Conservation (phyloP, 2,888 invertebrate genomes). For the Cryptops parisi region DNA sequence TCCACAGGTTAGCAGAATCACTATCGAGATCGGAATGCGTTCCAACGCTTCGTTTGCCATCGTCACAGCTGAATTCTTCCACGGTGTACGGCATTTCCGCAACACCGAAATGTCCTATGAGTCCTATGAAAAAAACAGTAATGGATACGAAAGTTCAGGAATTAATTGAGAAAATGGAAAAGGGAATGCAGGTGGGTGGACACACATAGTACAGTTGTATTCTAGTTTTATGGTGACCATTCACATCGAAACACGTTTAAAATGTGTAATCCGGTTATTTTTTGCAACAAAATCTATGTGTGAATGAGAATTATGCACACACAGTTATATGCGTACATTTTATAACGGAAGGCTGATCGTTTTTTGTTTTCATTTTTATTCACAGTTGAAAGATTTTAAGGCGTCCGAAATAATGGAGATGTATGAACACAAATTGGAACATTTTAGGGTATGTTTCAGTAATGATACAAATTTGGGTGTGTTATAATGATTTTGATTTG, state of each 20-base stretch:
- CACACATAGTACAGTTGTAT: no score
- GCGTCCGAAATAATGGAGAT: conserved; percentile 12
- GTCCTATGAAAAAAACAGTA: neutral
- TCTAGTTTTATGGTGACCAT: no score
- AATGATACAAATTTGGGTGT: neutral
- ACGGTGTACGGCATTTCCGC: no score
- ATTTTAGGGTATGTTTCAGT: neutral
- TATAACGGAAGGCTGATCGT: neutral
- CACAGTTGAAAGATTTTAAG: conserved; percentile 9
- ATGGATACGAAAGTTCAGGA: neutral
- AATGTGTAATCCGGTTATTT: no score
- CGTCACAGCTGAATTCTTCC: no score
- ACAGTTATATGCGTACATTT: neutral
- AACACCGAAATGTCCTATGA: no score
- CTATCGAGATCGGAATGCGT: no score
- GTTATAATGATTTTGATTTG: neutral
- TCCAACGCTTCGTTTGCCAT: no score
- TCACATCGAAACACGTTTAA: no score
- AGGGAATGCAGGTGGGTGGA: conserved; percentile 10
- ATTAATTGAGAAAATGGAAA: conserved; percentile 10
- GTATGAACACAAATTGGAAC: conserved; percentile 12
- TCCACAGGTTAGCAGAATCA: no score
- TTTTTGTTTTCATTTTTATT: neutral
- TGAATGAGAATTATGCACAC: no score
- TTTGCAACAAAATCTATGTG: no score